These are phyloP conservation scores for Protobothrops mucrosquamatus DNA, from an alignment of 2,113 vertebrate species.

Conservation along the genomic window DNA sequence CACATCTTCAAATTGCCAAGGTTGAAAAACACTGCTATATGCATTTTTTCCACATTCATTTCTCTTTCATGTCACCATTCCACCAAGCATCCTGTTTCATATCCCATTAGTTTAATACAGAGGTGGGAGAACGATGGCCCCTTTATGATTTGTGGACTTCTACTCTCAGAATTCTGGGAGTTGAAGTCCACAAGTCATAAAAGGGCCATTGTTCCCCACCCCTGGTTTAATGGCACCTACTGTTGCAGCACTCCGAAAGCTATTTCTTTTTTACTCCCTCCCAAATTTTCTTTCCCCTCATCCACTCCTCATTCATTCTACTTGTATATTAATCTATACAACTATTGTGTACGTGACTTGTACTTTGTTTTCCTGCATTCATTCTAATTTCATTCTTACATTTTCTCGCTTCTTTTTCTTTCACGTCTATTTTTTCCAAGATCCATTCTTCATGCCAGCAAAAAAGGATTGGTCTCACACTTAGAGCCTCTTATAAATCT, in stretches of 20 bases:
- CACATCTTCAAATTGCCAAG: background rate
- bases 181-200: background rate
- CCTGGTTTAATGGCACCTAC: background rate
- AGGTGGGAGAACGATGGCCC: background rate
- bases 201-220: background rate
- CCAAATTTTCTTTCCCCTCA: background rate
- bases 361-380: background rate
- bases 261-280: background rate
- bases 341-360: background rate
- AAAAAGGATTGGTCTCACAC: background rate
- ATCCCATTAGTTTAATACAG: background rate
- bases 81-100: background rate
- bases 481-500: background rate
- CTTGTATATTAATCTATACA: background rate
- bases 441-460: background rate
- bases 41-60: background rate
- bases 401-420: background rate
- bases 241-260: background rate
- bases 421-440: background rate
- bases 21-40: background rate
- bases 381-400: background rate
- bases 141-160: background rate
- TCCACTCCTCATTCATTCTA: background rate
- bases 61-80: background rate
- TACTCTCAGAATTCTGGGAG: background rate